phyloP scores from a whole-genome alignment of 2,888 invertebrate species.

The Synergus laeviventris region DNA sequence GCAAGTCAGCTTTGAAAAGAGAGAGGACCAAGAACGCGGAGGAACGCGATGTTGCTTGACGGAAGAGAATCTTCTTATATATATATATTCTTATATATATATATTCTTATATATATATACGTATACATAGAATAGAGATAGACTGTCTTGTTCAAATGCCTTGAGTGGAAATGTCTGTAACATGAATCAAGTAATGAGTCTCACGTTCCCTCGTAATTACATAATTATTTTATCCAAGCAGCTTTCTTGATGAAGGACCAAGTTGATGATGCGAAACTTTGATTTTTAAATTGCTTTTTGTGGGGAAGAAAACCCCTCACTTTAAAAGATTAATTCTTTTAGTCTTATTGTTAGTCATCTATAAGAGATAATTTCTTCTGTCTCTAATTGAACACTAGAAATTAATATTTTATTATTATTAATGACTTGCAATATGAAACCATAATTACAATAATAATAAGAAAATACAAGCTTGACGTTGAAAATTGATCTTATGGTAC shows the following conservation, averaged over 20 bases:
- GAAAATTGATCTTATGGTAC: too few relatives aligned
- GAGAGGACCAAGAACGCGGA: conserved; percentile 31
- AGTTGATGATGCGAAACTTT: neutral
- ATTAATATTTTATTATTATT: too few relatives aligned
- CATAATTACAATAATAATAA: too few relatives aligned
- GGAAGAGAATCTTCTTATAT: conserved; percentile 30
- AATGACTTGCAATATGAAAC: too few relatives aligned
- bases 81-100: neutral
- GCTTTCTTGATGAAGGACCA: neutral
- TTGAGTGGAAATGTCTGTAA: neutral
- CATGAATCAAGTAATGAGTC: neutral
- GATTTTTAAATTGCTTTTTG: neutral
- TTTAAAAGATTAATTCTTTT: too few relatives aligned
- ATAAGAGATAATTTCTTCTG: too few relatives aligned
- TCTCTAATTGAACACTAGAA: too few relatives aligned
- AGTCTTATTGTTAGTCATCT: too few relatives aligned
- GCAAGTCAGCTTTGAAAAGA: conserved; percentile 43
- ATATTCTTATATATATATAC: neutral
- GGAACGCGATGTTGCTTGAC: conserved; percentile 22
- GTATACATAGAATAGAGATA: neutral
- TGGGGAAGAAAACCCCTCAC: too few relatives aligned
- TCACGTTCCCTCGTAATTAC: conserved; percentile 24
- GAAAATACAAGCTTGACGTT: too few relatives aligned
- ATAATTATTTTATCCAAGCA: conserved; percentile 20
- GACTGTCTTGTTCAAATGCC: neutral